Percentiles rank a stretch among this genome's conserved stretches.
phyloP scores from a whole-genome alignment of 1,140 invertebrate genomes.

The Zeugodacus cucurbitae region DNA sequence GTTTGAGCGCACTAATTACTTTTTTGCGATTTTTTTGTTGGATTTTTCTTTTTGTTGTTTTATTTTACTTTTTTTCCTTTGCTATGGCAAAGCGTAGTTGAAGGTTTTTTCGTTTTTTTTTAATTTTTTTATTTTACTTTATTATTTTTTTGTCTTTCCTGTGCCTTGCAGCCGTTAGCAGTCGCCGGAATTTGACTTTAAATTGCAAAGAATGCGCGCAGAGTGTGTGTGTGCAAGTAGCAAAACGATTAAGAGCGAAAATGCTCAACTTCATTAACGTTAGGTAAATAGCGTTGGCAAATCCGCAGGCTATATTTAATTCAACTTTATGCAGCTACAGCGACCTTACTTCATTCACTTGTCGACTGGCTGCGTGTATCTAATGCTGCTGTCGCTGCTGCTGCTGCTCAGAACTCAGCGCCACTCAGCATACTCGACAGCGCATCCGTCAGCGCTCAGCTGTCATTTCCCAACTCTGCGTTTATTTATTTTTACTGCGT shows the following conservation, averaged over 20 bases:
- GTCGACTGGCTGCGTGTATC: not conserved
- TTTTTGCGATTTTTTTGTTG: constrained; percentile 45
- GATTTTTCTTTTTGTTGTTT: not conserved
- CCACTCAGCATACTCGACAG: no score
- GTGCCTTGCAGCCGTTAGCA: not conserved
- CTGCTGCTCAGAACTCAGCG: not conserved
- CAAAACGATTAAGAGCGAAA: not conserved
- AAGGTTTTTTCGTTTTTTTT: no score
- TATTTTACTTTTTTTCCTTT: not conserved
- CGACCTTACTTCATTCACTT: constrained; percentile 49
- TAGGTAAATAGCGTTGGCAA: constrained; percentile 22
- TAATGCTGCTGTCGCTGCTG: not conserved
- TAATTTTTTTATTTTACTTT: not conserved
- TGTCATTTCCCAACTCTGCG: not conserved
- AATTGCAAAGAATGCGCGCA: not conserved
- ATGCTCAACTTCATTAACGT: constrained; percentile 35
- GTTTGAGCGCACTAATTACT: constrained; percentile 64
- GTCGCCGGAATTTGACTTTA: not conserved
- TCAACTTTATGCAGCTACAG: not conserved
- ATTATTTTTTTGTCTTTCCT: not conserved
- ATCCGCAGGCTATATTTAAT: constrained; percentile 12
- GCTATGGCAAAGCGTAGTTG: not conserved
- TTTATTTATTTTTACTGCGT: not conserved
- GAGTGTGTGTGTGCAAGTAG: not conserved
- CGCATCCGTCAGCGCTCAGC: not conserved